Evolutionary conservation across 2,888 invertebrate genomes (phyloP).

Genomic region (Campoplex nolae): DNA sequence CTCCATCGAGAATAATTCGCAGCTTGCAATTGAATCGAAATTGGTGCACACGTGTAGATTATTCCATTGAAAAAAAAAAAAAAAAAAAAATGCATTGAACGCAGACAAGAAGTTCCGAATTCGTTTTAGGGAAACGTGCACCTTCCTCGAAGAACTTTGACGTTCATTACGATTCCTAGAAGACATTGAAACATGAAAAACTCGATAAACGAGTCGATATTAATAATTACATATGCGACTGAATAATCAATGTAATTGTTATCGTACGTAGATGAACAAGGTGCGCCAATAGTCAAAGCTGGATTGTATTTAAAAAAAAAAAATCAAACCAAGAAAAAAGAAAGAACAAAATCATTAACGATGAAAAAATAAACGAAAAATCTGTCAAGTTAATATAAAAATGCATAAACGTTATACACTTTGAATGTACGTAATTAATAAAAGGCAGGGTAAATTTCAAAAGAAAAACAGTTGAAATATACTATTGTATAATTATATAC

Average conservation of each 20-base stretch:
- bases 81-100: not conserved
- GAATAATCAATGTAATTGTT: slow-evolving; percentile 76
- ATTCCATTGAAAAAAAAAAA: not conserved
- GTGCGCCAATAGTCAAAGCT: slow-evolving; percentile 25
- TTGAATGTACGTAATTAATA: slow-evolving; percentile 70
- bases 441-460: slow-evolving; percentile 77
- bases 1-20: not conserved
- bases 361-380: not conserved
- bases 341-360: not conserved
- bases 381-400: slow-evolving; percentile 39
- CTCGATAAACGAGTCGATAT: slow-evolving; percentile 45
- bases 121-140: slow-evolving; percentile 12
- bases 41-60: not conserved
- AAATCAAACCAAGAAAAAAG: slow-evolving; percentile 13
- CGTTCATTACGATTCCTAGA: slow-evolving; percentile 28
- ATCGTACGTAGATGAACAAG: slow-evolving; percentile 59
- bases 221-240: slow-evolving; percentile 75
- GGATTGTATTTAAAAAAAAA: slow-evolving; percentile 33
- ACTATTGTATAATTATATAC: slow-evolving; percentile 2
- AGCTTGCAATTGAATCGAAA: not conserved
- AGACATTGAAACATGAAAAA: slow-evolving; percentile 40
- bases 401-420: slow-evolving; percentile 49
- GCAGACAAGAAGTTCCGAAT: slow-evolving; percentile 11
- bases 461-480: slow-evolving; percentile 22
- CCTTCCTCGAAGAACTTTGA: slow-evolving; percentile 19